These are phyloP conservation scores for Littorina saxatilis DNA, from an alignment of 1,140 invertebrate species.

Conservation along the genomic window DNA sequence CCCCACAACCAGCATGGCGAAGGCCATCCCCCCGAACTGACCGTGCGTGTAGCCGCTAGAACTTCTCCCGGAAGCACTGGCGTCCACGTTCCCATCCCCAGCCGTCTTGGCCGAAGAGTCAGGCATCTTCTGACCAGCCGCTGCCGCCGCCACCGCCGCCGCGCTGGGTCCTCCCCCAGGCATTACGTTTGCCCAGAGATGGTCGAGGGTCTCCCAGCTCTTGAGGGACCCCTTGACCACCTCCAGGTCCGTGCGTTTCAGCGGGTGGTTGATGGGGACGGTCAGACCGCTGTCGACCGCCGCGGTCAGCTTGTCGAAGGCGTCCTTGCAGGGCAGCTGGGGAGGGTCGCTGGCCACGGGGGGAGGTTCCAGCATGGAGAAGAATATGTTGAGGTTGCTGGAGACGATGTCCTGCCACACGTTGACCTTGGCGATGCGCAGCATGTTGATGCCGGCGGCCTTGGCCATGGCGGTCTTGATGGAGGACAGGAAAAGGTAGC, in stretches of 20 bases:
- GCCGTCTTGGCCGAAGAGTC: neutral
- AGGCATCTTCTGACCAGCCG: neutral
- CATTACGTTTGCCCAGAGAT: neutral
- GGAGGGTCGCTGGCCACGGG: neutral
- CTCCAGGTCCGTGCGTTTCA: neutral
- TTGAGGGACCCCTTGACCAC: neutral
- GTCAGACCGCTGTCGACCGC: neutral
- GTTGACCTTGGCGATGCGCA: constrained; percentile 10
- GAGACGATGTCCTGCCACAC: constrained; percentile 24
- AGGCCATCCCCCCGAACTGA: constrained; percentile 21
- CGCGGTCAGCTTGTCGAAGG: neutral
- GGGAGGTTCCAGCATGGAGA: constrained; percentile 9
- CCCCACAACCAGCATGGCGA: constrained; percentile 18
- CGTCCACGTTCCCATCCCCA: neutral
- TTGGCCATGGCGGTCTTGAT: neutral
- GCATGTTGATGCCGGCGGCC: neutral
- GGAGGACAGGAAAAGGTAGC: constrained; percentile 12
- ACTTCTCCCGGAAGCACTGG: no score
- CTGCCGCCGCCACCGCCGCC: neutral
- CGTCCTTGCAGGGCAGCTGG: neutral
- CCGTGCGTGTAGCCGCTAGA: neutral
- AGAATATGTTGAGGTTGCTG: constrained; percentile 18
- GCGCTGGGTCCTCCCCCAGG: neutral
- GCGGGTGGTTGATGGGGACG: constrained; percentile 10
- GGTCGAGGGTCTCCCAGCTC: neutral